These are phyloP conservation scores for Drosophila flavopinicola DNA, from an alignment of 2,888 invertebrate species.

Conservation along the genomic window DNA sequence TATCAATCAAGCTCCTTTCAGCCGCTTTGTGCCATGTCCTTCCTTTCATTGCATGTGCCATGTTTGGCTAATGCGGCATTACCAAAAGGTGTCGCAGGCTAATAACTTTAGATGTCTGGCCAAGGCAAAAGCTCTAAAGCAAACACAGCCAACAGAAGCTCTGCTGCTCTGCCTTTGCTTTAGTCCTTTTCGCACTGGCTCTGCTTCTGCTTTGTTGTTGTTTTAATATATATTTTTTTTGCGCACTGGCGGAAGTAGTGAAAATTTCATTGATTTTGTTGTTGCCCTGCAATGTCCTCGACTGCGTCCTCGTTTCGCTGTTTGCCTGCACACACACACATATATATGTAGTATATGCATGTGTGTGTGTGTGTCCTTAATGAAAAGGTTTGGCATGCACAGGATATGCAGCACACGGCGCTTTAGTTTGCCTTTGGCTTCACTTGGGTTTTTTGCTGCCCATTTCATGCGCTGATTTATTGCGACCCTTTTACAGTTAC, in stretches of 20 bases:
- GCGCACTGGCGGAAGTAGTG: constrained; percentile 67
- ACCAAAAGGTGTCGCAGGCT: constrained; percentile 71
- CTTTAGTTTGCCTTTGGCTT: constrained; percentile 23
- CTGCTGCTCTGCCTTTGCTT: too few species aligned
- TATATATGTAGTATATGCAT: too few species aligned
- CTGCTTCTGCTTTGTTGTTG: constrained; percentile 3
- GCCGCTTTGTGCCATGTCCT: constrained; percentile 5
- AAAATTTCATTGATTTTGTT: constrained; percentile 77
- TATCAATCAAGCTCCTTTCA: constrained; percentile 19
- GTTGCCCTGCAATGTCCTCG: constrained; percentile 66
- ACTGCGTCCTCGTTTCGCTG: constrained; percentile 61
- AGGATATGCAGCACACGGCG: constrained; percentile 24
- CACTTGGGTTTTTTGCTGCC: constrained; percentile 46
- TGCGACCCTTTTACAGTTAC: constrained; percentile 35
- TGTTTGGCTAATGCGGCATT: constrained; percentile 57
- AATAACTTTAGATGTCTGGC: constrained; percentile 64
- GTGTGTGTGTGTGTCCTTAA: constrained; percentile 42
- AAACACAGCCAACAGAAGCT: constrained; percentile 43
- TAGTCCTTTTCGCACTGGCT: too few species aligned
- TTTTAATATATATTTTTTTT: constrained; percentile 3
- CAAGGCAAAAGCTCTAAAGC: constrained; percentile 51
- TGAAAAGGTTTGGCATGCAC: constrained; percentile 57
- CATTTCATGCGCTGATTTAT: constrained; percentile 67
- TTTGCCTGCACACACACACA: too few species aligned
- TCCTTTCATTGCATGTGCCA: constrained; percentile 6